Evolutionary conservation across 2,113 vertebrate species (phyloP), one percentile per base, ranked within the genome.

Genomic region (Solea solea): DNA sequence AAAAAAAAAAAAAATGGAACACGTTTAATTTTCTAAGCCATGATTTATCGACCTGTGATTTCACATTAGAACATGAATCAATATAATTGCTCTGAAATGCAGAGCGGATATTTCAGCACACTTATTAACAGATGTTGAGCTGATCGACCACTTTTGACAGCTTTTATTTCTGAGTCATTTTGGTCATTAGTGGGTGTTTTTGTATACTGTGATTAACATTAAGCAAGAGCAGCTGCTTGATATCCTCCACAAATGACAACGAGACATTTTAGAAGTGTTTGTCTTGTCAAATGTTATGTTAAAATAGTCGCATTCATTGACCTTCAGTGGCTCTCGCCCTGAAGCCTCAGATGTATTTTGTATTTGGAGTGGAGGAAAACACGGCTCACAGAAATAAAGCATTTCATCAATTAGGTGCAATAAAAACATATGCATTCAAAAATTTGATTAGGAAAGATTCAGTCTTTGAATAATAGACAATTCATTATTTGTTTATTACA

Each of bases 131-230:
- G 64, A 75, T 62, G 72, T 65, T 55, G 55, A 68, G 44, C 70
- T 83, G 64, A 72, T 70, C 48, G 16, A 70, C 53, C 72, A 72
- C 72, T 63, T 71, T 76, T 82, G 74, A 78, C 46, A 74, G 10
- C 12, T 80, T 77, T 62, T 48, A 9, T 60, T 27, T 67, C 62
- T 72, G 42, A 56, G 53, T 73, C 25, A 42, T 67, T 65, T 75
- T 42, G 60, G 60, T 73, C 41, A 78, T 65, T 59, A 62, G 42
- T 49, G 39, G 42, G 58, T 50, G 57, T 48, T 77, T 34, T 62
- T 72, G 57, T 70, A 48, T 54, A 21, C 28, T 49, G 27, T 73
- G 64, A 64, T 51, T 9, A 9, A 48, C 12, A 45, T 5, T n/a
- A 9, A 52, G 9, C 42, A n/a, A 59, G 12, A 51, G 51, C 72